These are phyloP conservation scores for Lacerta bilineata DNA, from an alignment of 2,797 vertebrate genomes.

Conservation along the genomic window DNA sequence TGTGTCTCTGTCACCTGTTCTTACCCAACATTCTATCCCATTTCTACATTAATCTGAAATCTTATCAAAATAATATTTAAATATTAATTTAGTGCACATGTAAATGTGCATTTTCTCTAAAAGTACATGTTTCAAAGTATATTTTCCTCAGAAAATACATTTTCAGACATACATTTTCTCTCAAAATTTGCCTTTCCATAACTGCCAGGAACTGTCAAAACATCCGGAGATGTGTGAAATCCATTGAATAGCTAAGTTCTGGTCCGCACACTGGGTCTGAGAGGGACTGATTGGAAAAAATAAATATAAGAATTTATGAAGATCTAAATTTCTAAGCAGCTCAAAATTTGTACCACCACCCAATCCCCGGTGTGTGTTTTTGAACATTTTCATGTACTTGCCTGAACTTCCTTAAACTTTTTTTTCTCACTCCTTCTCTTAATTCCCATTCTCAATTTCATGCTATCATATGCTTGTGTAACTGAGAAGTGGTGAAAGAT, in stretches of 20 bases:
- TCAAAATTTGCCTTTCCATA: not conserved
- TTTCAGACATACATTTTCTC: not conserved
- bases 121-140: not conserved
- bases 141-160: not conserved
- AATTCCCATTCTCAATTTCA: not conserved
- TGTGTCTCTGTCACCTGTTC: not conserved
- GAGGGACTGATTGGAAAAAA: not conserved
- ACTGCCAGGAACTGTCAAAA: not conserved
- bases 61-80: too few relatives aligned
- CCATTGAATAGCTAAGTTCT: not conserved
- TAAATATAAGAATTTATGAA: not conserved
- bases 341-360: not conserved
- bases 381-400: not conserved
- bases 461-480: not conserved
- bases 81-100: not conserved
- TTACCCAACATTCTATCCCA: not conserved
- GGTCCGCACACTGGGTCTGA: too few relatives aligned
- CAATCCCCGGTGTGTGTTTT: not conserved
- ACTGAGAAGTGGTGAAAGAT: conserved; percentile 25
- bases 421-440: not conserved
- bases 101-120: not conserved
- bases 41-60: not conserved
- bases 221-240: not conserved
- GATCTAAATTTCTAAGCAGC: not conserved
- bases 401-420: conserved; percentile 9